A percentile compares a stretch with the other conserved stretches of the same genome.
Conservation (phyloP, 2,113 vertebrate species). For the Cathartes aura region DNA sequence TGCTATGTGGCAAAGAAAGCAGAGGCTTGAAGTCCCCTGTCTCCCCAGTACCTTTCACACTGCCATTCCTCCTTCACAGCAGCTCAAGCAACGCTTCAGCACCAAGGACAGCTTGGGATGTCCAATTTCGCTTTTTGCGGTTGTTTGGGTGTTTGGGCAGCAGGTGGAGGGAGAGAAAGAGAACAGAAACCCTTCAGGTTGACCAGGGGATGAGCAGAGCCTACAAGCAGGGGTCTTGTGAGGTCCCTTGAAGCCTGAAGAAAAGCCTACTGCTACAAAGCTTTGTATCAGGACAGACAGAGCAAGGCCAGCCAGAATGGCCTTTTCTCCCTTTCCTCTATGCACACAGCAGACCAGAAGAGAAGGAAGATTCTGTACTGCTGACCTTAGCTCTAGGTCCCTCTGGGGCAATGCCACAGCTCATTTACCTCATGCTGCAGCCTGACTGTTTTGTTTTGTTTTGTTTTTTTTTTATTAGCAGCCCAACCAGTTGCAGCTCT, state of each 20-base stretch:
- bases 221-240: neutral
- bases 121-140: neutral
- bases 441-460: neutral
- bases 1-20: neutral
- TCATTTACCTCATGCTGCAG: constrained; percentile 37
- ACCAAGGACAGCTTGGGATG: neutral
- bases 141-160: neutral
- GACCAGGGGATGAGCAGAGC: neutral
- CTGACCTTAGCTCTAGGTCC: neutral
- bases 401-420: constrained; percentile 39
- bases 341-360: neutral
- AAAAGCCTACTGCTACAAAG: neutral
- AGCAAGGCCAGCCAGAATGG: neutral
- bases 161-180: neutral
- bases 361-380: neutral
- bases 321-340: neutral
- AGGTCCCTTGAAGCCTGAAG: neutral
- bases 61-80: accelerated
- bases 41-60: neutral
- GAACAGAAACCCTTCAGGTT: neutral
- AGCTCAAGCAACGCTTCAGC: neutral
- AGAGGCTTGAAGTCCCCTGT: neutral
- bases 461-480: neutral
- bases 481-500: neutral
- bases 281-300: neutral